A percentile compares a stretch with the other conserved stretches of the same genome.
phyloP scores from a whole-genome alignment of 2,113 vertebrate genomes.

The Acrocephalus arundinaceus region DNA sequence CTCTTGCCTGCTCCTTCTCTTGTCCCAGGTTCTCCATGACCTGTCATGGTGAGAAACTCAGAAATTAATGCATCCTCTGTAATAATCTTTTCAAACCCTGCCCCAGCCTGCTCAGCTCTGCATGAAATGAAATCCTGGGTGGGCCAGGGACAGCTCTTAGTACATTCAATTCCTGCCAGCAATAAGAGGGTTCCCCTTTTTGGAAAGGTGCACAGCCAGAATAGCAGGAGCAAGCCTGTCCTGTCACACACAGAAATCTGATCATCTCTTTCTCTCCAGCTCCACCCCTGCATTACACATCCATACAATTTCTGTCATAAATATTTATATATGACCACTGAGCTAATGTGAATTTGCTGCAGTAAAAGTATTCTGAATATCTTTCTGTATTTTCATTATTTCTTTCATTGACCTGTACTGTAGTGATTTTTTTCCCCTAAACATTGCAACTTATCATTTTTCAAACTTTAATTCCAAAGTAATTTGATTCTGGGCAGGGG shows the following conservation, averaged over 20 bases:
- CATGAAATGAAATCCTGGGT: not conserved
- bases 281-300: not conserved
- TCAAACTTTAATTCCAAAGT: not conserved
- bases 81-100: not conserved
- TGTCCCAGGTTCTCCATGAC: not conserved
- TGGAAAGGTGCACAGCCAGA: not conserved
- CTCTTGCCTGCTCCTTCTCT: not conserved
- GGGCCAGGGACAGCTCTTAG: not conserved
- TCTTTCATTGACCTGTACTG: not conserved
- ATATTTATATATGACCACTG: not conserved
- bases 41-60: too few relatives aligned
- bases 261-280: not conserved
- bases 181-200: rapidly evolving
- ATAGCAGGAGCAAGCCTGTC: not conserved
- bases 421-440: not conserved
- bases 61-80: not conserved
- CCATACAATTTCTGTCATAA: not conserved
- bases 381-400: not conserved
- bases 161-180: not conserved
- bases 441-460: not conserved
- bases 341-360: not conserved
- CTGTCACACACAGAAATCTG: not conserved
- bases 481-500: not conserved
- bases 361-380: not conserved
- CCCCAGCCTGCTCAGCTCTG: not conserved